A percentile compares a stretch with the other conserved stretches of the same genome.
Conservation (phyloP, 2,113 vertebrate genomes). For the Montifringilla adamsi region DNA sequence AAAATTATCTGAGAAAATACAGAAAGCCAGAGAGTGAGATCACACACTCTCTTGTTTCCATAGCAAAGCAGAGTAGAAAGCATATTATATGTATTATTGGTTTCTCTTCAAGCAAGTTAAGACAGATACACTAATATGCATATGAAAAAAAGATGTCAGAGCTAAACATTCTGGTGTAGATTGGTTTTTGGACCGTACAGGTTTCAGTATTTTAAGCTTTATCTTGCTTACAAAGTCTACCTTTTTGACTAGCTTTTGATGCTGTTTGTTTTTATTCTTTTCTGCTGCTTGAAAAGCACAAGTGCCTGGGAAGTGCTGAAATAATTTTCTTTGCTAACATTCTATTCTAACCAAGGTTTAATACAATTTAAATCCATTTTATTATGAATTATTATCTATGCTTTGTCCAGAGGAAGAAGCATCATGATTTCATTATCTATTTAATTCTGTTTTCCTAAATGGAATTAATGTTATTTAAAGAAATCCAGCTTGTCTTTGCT, state of each 20-base stretch:
- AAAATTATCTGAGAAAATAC: slow-evolving; percentile 48
- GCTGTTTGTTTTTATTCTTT: not conserved
- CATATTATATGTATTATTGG: slow-evolving; percentile 20
- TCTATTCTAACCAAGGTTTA: slow-evolving; percentile 25
- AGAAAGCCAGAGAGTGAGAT: slow-evolving; percentile 34
- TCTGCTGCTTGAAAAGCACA: not conserved
- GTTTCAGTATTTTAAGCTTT: not conserved
- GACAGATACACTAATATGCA: slow-evolving; percentile 48
- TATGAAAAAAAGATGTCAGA: slow-evolving; percentile 31
- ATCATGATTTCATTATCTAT: not conserved
- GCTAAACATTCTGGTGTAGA: slow-evolving; percentile 4
- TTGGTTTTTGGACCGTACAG: not conserved
- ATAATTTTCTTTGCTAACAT: not conserved
- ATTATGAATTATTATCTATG: not conserved
- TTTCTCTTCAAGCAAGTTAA: slow-evolving; percentile 50
- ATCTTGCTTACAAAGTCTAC: not conserved
- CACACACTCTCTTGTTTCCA: slow-evolving; percentile 56
- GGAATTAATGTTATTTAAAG: not conserved
- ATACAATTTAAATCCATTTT: slow-evolving; percentile 18
- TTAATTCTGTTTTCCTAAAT: not conserved
- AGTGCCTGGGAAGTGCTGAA: not conserved
- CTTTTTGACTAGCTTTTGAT: not conserved
- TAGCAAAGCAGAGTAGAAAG: slow-evolving; percentile 56
- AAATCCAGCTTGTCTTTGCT: not conserved
- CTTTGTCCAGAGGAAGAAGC: not conserved